phyloP scores from a whole-genome alignment of 2,797 vertebrate genomes.

The Trachops cirrhosus region DNA sequence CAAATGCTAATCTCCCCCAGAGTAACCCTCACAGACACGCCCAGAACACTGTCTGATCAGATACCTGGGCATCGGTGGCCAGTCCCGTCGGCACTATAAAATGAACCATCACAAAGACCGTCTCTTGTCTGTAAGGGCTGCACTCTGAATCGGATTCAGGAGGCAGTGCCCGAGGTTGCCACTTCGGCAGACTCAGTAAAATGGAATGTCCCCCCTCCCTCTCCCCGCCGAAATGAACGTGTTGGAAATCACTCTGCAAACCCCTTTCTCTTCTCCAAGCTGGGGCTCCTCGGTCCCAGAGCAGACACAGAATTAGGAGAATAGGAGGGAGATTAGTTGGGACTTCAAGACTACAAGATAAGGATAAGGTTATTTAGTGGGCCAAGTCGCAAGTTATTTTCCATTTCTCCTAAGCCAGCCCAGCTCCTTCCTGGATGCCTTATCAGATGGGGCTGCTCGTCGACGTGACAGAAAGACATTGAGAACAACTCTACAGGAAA shows the following conservation, averaged over 20 bases:
- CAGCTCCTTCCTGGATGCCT: background rate
- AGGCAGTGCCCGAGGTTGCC: background rate
- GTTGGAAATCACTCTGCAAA: background rate
- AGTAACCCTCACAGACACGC: background rate
- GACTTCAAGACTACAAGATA: background rate
- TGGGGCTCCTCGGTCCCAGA: background rate
- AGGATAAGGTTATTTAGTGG: background rate
- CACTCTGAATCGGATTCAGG: background rate
- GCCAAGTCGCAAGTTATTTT: background rate
- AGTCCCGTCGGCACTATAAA: background rate
- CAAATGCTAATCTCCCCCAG: background rate
- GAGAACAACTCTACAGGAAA: background rate
- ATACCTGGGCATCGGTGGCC: background rate
- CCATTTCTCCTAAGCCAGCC: background rate
- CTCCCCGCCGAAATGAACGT: background rate
- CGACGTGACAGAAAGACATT: background rate
- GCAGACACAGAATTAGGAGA: background rate
- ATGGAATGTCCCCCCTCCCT: background rate
- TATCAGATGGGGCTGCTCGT: background rate
- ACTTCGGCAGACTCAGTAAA: background rate
- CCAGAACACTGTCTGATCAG: background rate
- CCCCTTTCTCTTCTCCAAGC: background rate
- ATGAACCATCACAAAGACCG: background rate
- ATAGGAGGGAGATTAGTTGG: background rate
- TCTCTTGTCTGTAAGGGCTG: background rate